Evolutionary conservation across 2,113 vertebrate species (phyloP), one percentile per base, ranked within the genome.

Genomic region (Cyprinodon tularosa): DNA sequence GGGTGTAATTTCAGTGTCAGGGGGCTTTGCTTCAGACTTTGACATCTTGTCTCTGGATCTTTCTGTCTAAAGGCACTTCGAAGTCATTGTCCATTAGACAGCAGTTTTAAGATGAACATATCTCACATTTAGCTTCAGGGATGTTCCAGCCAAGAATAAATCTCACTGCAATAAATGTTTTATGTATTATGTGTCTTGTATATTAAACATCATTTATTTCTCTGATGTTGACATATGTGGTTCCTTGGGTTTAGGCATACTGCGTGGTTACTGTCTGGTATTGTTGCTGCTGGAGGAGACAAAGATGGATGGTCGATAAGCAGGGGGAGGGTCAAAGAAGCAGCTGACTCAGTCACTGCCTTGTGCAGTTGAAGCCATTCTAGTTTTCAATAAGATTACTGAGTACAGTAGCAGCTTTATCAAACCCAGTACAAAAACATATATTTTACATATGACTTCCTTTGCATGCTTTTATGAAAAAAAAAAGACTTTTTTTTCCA

Each of bases 301-400:
- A 72, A 78, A 84, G 83, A 85, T 78, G 68, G 84, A 86, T 85
- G 0, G n/a, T 60, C 57, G 53, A 65, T 76, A 72, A 81, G 72
- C 77, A 66, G 20, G 76, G 6, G 40, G 66, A 29, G 67, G 69
- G 72, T 86, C 76, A 71, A 80, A 78, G 74, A 77, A 79, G 39
- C 80, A 73, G 76, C 76, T 37, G 80, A 68, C 83, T 82, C 69
- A 57, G 67, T 60, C 44, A 2, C 60, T 62, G 47, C 40, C 1
- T 17, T 4, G 45, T 39, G 44, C 66, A 10, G 4, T 68, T 74
- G 47, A 79, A 64, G 67, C 74, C 44, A 10, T 45, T 45, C 9
- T 12, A 45, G 44, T 45, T 10, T 45, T 29, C 12, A 10, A 11
- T 45, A 45, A 45, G 12, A 10, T 11, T 10, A 11, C 15, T 20